Base-by-base conservation (phyloP, 2,888 invertebrate genomes). In the Acronicta alni region DNA sequence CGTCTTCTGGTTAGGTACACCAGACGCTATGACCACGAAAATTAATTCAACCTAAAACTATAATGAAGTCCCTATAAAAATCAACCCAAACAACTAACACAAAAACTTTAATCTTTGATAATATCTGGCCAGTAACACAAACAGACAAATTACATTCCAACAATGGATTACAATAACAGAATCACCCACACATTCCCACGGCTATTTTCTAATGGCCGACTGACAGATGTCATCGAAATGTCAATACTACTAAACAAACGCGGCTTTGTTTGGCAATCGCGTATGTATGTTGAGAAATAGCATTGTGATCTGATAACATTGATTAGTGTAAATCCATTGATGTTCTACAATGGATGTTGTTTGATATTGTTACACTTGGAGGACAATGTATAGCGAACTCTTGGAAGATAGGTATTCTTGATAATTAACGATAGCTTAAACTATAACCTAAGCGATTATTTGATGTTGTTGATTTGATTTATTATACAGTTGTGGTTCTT, bases 181-280 rank as follows among this genome's bases (percentile, higher is more conserved):
- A 54, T 55, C 61, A 60, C 72, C 72, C 72, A 67, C 59, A 44
- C 61, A 57, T 72, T 74, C 75, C 67, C 76, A 75, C 74, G 72
- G 55, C 52, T 58, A 60, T 75, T 57, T 56, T 57, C 54, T 45
- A 60, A 58, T 60, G 57, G 49, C 66, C 41, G 54, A 49, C 48
- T 41, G 75, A 77, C 71, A 71, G 74, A 76, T 76, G 79, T 78
- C 79, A 79, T 77, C 72, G 23, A 63, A 71, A 71, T 70, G 77
- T 78, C 79, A 75, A 79, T 79, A 72, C 44, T 64, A 57, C 38
- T 69, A 76, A 67, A 79, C 76, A 75, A 77, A 71, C 39, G 44
- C 41, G 44, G 58, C 67, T 70, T 69, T 77, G 68, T 72, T 70
- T 58, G 67, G 64, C 59, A 58, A 67, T 61, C 56, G 57, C 12